phyloP scores from a whole-genome alignment of 2,888 invertebrate species.

The Cheilosia vulpina region DNA sequence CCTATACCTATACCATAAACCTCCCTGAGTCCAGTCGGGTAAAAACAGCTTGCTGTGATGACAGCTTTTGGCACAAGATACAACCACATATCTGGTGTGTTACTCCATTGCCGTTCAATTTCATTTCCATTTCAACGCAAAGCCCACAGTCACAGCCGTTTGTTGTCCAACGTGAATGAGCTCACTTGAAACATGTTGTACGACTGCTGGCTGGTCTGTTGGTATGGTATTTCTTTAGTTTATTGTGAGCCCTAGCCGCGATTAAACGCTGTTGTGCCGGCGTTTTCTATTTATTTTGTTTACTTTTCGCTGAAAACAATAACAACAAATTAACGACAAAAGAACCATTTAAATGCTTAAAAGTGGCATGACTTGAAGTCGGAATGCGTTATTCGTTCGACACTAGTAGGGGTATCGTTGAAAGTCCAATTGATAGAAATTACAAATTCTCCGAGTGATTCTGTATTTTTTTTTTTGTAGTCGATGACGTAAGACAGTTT shows the following conservation, averaged over 20 bases:
- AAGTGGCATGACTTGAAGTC: too few species aligned
- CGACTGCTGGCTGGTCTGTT: background rate
- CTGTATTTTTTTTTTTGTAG: background rate
- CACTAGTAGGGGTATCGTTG: background rate
- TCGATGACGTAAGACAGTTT: constrained; percentile 5
- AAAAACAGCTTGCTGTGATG: too few species aligned
- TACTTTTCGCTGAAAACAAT: background rate
- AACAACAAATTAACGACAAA: background rate
- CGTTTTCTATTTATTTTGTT: background rate
- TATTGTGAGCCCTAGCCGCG: constrained; percentile 10
- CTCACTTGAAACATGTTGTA: background rate
- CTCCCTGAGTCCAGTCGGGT: too few species aligned
- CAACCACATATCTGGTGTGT: background rate
- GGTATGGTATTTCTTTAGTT: background rate
- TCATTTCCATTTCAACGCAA: background rate
- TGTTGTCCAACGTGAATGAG: background rate
- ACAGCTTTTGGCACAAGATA: too few species aligned
- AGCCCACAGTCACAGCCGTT: background rate
- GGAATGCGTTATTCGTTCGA: background rate
- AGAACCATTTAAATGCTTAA: too few species aligned
- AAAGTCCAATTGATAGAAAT: background rate
- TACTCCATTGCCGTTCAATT: background rate
- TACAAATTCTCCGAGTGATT: background rate
- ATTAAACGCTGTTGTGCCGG: background rate
- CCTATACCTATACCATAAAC: too few species aligned